Evolutionary conservation across 1,140 invertebrate genomes (phyloP).

Genomic region (Diachasma alloeum): DNA sequence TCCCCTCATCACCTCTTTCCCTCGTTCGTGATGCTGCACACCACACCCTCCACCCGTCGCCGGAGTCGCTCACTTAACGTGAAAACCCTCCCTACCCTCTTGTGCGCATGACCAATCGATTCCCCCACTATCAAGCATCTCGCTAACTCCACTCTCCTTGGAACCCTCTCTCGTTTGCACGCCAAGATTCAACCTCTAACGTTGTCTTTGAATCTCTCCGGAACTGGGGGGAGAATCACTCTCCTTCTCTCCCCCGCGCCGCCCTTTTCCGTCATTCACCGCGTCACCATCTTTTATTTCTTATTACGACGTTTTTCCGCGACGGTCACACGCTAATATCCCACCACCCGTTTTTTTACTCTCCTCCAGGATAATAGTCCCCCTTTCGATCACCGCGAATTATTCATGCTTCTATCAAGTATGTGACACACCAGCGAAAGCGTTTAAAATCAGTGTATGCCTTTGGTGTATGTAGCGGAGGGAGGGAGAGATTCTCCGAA

Average conservation of each 20-base stretch:
- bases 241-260: not conserved
- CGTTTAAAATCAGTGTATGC: constrained; percentile 4
- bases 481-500: not conserved
- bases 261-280: not conserved
- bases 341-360: not conserved
- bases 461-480: not conserved
- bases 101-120: constrained; percentile 34
- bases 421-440: constrained; percentile 1
- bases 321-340: not conserved
- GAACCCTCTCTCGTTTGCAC: not conserved
- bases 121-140: constrained; percentile 1
- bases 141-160: not conserved
- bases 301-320: not conserved
- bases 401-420: constrained; percentile 10
- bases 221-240: not conserved
- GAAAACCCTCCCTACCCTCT: not conserved
- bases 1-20: not conserved
- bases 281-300: not conserved
- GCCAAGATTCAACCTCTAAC: not conserved
- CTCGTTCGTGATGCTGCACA: not conserved
- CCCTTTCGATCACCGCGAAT: not conserved
- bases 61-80: not conserved
- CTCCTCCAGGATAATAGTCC: not conserved
- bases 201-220: not conserved
- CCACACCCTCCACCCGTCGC: not conserved